Base-by-base conservation (phyloP, 1,140 invertebrate genomes). In the Calliphora vicina region DNA sequence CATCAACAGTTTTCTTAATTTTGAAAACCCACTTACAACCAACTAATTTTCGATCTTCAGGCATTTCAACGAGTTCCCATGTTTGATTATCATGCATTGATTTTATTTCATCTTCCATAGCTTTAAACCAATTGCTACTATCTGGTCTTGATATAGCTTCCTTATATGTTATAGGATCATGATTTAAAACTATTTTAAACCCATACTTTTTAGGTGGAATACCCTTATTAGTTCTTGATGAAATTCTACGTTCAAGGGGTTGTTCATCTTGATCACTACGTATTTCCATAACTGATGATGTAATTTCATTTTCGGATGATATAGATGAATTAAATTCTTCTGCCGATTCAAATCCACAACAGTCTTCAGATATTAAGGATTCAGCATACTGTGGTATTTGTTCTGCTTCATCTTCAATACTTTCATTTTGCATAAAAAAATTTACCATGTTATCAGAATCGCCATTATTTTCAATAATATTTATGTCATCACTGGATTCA, bases 91-190 rank as follows among this genome's bases (percentile, higher is more conserved):
- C 29, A 17, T 81, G 61, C 0, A 87, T 26, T 12, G 85, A 80
- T 26, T 85, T 25, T 29, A 86, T 82, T 85, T 89, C 87, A 10
- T 84, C 29, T 67, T 84, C 17, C 82, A 88, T 87, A 23, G 86
- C 87, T 26, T 76, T 25, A 15, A 82, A 72, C 85, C 85, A 87
- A 26, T 85, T 45, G 6, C 83, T 71, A 15, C 26, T 71, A 25
- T 84, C 81, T 12, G 45, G 20, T n/a, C 80, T 82, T 35, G 42
- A 45, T 25, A 78, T 71, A 42, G 83, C 83, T 74, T 81, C 67
- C n/a, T 84, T 74, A 26, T 26, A 73, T 8, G 78, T 74, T 74
- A 20, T 13, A 26, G 83, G 71, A 8, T 61, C 72, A 12, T 76
- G 45, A 15, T 20, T 10, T 26, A 43, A 50, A 27, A 2, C n/a